Evolutionary conservation across 2,888 invertebrate genomes (phyloP), one percentile per base, ranked within the genome.

Genomic region (Meiosimyza decipiens): DNA sequence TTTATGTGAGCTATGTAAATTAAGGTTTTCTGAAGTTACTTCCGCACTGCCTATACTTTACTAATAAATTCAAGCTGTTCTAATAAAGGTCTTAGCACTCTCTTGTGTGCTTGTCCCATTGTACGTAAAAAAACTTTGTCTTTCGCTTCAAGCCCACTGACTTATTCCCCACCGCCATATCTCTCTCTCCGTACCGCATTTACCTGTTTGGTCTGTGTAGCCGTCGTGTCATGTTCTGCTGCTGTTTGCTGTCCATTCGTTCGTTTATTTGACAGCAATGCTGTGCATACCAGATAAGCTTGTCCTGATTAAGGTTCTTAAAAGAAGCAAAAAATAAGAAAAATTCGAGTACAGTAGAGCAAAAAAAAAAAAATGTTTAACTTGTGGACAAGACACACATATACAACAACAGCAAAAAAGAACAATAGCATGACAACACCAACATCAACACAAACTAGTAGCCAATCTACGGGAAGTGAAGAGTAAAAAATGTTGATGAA

Each of bases 281-380:
- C 69, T 80, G 77, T 84, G 82, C 84, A 83, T 83, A 80, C 75
- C 81, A 80, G 84, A 84, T 84, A 82, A 83, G 82, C 78, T 82
- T 75, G 77, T 78, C 77, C 82, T 84, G 83, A 83, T 83, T 84
- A 84, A 82, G 83, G 80, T 78, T 79, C 81, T 79, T 59, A 57
- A 4, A 59, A 64, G 59, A 57, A 70, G 18, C 68, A 75, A 77
- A 40, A 40, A 40, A 28, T 54, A n/a, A 28, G 22, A 18, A 59
- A 15, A 40, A 40, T 40, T 40, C 40, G 9, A 40, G 40, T 40
- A 40, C 40, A 40, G 28, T 28, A 28, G 28, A 28, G 28, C 28
- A 28, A 28, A 28, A 9, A 40, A 51, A n/a, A 40, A 28, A 63
- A 70, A 70, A 51, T 54, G 16, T 50, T 22, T 70, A 70, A 70